Evolutionary conservation across 2,888 invertebrate genomes (phyloP).

Genomic region (Calephelis perditalis): DNA sequence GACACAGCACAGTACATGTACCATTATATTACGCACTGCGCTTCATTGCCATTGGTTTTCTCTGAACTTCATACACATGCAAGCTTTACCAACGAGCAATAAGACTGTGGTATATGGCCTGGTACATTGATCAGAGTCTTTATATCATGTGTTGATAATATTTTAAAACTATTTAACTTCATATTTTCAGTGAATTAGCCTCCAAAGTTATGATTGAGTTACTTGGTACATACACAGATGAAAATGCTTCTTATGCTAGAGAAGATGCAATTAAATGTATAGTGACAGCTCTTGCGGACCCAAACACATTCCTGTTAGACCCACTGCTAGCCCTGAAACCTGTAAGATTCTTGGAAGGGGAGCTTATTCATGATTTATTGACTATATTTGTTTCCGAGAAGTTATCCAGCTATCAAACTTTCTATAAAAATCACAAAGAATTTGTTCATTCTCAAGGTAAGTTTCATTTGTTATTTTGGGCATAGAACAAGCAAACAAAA

Average conservation of each 20-base stretch:
- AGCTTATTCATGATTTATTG: constrained; percentile 95
- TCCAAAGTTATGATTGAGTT: constrained; percentile 98
- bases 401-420: constrained; percentile 92
- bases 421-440: constrained; percentile 94
- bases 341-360: constrained; percentile 95
- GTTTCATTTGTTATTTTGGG: not conserved
- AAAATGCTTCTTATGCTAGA: constrained; percentile 96
- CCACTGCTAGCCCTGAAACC: constrained; percentile 95
- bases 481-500: too few species aligned
- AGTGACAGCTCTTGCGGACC: constrained; percentile 95
- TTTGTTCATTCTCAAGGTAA: constrained; percentile 87
- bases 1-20: too few species aligned
- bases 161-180: constrained; percentile 3
- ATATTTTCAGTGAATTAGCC: constrained; percentile 86
- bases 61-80: too few species aligned
- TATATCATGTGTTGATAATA: constrained; percentile 1
- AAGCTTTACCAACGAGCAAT: too few species aligned
- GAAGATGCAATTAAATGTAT: constrained; percentile 98
- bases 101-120: too few species aligned
- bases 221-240: constrained; percentile 96
- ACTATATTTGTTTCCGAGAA: constrained; percentile 97
- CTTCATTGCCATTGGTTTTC: too few species aligned
- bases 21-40: too few species aligned
- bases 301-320: constrained; percentile 96
- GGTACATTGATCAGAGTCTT: too few species aligned